Evolutionary conservation across 1,140 invertebrate genomes (phyloP).

Genomic region (Zaprionus kolodkinae): DNA sequence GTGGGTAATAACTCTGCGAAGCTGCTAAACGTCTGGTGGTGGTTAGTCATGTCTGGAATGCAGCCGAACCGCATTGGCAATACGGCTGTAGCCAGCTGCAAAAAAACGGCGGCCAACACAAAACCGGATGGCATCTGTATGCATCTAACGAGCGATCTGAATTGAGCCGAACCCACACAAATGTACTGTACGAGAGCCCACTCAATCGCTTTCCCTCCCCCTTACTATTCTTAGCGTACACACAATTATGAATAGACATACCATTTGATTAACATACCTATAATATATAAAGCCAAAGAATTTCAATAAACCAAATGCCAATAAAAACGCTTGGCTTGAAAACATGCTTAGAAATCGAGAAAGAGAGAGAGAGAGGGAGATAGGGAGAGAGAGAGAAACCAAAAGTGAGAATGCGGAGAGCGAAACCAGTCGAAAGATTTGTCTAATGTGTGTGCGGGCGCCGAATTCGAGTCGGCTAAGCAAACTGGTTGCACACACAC

Average conservation of each 20-base stretch:
- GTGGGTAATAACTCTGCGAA: slow-evolving; percentile 70
- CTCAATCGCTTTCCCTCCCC: background rate
- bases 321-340: slow-evolving; percentile 20
- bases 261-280: slow-evolving; percentile 32
- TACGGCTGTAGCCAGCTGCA: slow-evolving; percentile 38
- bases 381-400: slow-evolving; percentile 12
- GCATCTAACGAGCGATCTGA: slow-evolving; percentile 43
- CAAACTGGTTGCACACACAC: slow-evolving; percentile 69
- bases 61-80: slow-evolving; percentile 71
- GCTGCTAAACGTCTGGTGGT: slow-evolving; percentile 35
- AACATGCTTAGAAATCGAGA: slow-evolving; percentile 8
- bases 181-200: slow-evolving; percentile 4
- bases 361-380: slow-evolving; percentile 32
- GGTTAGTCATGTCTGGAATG: slow-evolving; percentile 76
- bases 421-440: slow-evolving; percentile 71
- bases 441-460: slow-evolving; percentile 65
- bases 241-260: slow-evolving; percentile 18
- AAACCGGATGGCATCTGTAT: slow-evolving; percentile 76
- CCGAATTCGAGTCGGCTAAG: slow-evolving; percentile 36
- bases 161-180: slow-evolving; percentile 24
- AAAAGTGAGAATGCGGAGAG: slow-evolving; percentile 62
- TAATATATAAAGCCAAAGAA: slow-evolving; percentile 26
- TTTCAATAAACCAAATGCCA: slow-evolving; percentile 42
- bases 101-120: slow-evolving; percentile 17
- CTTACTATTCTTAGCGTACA: slow-evolving; percentile 6